Evolutionary conservation across 2,797 vertebrate species (phyloP), one percentile per base, ranked within the genome.

Genomic region (Helarctos malayanus): DNA sequence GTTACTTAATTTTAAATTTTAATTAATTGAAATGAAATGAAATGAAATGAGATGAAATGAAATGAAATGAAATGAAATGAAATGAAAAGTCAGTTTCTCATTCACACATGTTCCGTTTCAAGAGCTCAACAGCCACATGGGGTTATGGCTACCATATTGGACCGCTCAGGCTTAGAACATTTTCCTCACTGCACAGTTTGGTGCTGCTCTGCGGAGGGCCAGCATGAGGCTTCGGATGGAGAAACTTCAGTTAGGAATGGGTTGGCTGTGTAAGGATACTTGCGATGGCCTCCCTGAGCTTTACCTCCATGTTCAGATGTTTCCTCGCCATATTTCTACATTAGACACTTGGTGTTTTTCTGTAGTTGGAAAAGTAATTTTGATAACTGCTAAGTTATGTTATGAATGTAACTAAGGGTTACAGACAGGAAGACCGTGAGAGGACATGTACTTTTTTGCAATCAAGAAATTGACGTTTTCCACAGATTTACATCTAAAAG

Each of bases 351-450:
- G 25, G 5, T 19, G 32, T 0, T 86, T 21, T n/a, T 84, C 52
- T 84, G 27, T 18, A 87, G 5, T 35, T 86, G 71, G 80, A 80
- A 96, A 75, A 92, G 49, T 69, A 52, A 76, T 83, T 86, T 73
- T 89, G 16, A 29, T 65, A 49, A 84, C 5, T 75, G 45, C 35
- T 10, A 71, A 61, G 35, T 56, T 93, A 18, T 8, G 5, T 65
- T 49, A 32, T 52, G 10, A 52, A 27, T 9, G 29, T 65, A 47
- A 82, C 52, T 63, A 80, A 79, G 75, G 16, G 68, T 15, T 29
- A 52, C 52, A 52, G 47, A 54, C 41, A 29, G 27, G 47, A 69
- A 54, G 71, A 73, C 59, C 0, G 0, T 57, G 47, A 49, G 45
- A 89, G 41, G 52, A 47, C 35, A 49, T 49, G 65, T 4, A 27